These are phyloP conservation scores for Lordiphosa collinella DNA, from an alignment of 1,140 invertebrate genomes.

Conservation along the genomic window DNA sequence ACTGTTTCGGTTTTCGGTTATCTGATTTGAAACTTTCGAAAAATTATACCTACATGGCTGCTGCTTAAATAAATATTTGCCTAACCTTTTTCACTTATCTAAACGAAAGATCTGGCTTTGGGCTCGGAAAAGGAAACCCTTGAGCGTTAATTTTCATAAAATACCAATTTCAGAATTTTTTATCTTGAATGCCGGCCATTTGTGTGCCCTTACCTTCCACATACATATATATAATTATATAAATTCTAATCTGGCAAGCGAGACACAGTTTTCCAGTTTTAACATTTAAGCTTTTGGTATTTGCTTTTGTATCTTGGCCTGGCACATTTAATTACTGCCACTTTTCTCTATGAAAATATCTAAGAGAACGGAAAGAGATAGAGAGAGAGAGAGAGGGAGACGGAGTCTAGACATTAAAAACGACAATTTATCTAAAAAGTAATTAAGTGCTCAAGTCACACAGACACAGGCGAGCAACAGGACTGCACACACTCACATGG, in stretches of 20 bases:
- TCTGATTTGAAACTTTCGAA: constrained; percentile 67
- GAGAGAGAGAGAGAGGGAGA: constrained; percentile 1
- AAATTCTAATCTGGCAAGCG: constrained; percentile 35
- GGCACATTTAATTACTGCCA: constrained; percentile 74
- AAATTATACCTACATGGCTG: constrained; percentile 18
- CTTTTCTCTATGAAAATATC: constrained; percentile 70
- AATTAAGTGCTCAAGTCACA: constrained; percentile 72
- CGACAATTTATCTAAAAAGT: constrained; percentile 78
- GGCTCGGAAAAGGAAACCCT: constrained; percentile 35
- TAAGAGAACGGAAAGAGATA: constrained; percentile 8
- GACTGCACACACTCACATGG: constrained; percentile 20
- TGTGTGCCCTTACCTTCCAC: too few species aligned
- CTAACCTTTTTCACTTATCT: constrained; percentile 70
- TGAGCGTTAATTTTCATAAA: constrained; percentile 75
- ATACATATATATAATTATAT: constrained; percentile 30
- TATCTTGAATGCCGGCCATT: constrained; percentile 23
- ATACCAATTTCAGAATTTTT: constrained; percentile 70
- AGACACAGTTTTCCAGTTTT: constrained; percentile 31
- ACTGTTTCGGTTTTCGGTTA: constrained; percentile 34
- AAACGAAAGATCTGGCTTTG: constrained; percentile 62
- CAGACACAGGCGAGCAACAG: constrained; percentile 36
- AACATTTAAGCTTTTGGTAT: constrained; percentile 40
- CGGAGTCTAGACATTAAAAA: constrained; percentile 74
- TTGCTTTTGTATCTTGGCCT: too few species aligned
- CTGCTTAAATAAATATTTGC: constrained; percentile 52